These are phyloP conservation scores for Tipula lateralis DNA, from an alignment of 2,888 invertebrate species.

Conservation along the genomic window DNA sequence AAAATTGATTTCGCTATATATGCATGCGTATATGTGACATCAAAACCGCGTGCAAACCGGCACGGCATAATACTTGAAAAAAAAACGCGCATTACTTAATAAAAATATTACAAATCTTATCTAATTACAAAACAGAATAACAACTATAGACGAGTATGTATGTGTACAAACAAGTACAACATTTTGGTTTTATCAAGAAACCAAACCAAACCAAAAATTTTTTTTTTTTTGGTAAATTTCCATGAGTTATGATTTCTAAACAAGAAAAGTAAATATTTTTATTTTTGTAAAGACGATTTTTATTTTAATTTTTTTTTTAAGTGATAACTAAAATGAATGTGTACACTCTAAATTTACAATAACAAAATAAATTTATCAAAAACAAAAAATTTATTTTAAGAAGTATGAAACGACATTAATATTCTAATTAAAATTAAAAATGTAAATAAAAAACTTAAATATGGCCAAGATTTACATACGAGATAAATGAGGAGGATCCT, in stretches of 20 bases:
- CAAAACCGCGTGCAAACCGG: not conserved
- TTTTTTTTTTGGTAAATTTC: slow-evolving; percentile 5
- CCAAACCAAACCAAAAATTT: not conserved
- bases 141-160: no score
- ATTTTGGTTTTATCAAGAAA: not conserved
- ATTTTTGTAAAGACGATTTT: not conserved
- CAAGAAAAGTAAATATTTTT: not conserved
- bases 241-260: not conserved
- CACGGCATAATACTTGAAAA: not conserved
- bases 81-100: not conserved
- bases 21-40: no score
- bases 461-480: no score
- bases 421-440: not conserved
- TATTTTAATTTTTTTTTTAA: not conserved
- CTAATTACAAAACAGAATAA: not conserved
- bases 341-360: not conserved
- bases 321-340: not conserved
- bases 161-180: not conserved
- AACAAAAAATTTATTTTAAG: not conserved
- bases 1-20: no score
- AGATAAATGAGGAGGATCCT: no score
- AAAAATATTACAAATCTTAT: not conserved
- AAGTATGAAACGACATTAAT: not conserved
- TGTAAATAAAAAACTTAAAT: not conserved
- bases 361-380: no score